Evolutionary conservation across 2,888 invertebrate species (phyloP).

Genomic region (Apamea crenata): DNA sequence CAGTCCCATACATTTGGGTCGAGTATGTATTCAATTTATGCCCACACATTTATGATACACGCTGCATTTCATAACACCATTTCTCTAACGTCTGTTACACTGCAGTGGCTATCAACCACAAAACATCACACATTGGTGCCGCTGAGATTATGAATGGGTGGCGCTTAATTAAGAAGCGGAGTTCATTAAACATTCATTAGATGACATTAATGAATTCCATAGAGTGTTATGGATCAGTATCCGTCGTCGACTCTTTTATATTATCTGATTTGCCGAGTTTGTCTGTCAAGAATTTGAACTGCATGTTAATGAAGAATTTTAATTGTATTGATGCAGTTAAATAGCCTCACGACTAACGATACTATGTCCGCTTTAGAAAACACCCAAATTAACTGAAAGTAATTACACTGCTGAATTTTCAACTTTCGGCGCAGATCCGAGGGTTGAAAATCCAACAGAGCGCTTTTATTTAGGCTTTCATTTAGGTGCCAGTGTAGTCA

Average conservation of each 20-base stretch:
- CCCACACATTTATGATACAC: background rate
- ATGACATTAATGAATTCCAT: slow-evolving; percentile 48
- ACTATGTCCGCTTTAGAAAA: background rate
- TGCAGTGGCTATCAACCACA: slow-evolving; percentile 45
- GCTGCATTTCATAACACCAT: too few relatives aligned
- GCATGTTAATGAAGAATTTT: slow-evolving; percentile 16
- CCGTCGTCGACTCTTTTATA: slow-evolving; percentile 36
- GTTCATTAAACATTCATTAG: slow-evolving; percentile 61
- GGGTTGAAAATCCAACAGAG: background rate
- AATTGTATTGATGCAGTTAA: background rate
- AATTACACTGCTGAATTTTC: background rate
- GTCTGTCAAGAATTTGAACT: background rate
- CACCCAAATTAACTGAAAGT: background rate
- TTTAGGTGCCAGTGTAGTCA: background rate
- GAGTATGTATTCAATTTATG: background rate
- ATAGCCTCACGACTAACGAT: background rate
- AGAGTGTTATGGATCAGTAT: slow-evolving; percentile 7
- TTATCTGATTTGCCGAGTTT: slow-evolving; percentile 42
- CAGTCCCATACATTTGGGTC: background rate
- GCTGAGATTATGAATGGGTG: slow-evolving; percentile 59
- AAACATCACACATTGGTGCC: slow-evolving; percentile 55
- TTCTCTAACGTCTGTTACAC: slow-evolving; percentile 28
- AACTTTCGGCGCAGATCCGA: background rate
- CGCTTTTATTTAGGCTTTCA: background rate
- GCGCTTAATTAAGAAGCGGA: slow-evolving; percentile 56